Evolutionary conservation across 2,888 invertebrate genomes (phyloP).

Genomic region (Acleris cristana): DNA sequence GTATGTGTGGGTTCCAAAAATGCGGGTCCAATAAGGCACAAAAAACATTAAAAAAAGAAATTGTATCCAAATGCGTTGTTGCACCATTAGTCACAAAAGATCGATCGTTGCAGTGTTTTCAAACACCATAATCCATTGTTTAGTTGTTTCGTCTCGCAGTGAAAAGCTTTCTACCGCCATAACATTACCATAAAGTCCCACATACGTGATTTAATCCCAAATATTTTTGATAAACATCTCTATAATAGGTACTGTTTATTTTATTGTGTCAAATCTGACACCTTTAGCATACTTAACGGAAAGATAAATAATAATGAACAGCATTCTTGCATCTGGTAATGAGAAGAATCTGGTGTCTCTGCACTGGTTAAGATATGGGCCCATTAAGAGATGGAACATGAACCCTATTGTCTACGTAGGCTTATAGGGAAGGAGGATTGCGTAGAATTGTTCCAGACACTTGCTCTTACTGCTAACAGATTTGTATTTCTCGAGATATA

Average conservation of each 20-base stretch:
- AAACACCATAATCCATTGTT: slow-evolving; percentile 58
- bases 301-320: slow-evolving; percentile 53
- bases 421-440: slow-evolving; percentile 49
- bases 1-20: background rate
- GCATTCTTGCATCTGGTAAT: slow-evolving; percentile 59
- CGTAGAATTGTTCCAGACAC: slow-evolving; percentile 43
- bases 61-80: slow-evolving; percentile 13
- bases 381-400: slow-evolving; percentile 50
- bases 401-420: slow-evolving; percentile 55
- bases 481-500: background rate
- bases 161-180: slow-evolving; percentile 61
- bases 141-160: slow-evolving; percentile 54
- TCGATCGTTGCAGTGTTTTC: slow-evolving; percentile 46
- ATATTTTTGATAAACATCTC: slow-evolving; percentile 65
- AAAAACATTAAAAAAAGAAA: slow-evolving; percentile 15
- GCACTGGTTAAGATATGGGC: slow-evolving; percentile 49
- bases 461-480: background rate
- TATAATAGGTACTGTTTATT: slow-evolving; percentile 53
- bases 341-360: slow-evolving; percentile 46
- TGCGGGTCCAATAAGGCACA: background rate
- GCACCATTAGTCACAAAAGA: slow-evolving; percentile 33
- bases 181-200: slow-evolving; percentile 73
- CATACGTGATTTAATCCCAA: slow-evolving; percentile 69
- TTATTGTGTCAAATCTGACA: slow-evolving; percentile 56
- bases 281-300: slow-evolving; percentile 49